Conservation (phyloP, 2,888 invertebrate species). For the Stenichneumon culpator region DNA sequence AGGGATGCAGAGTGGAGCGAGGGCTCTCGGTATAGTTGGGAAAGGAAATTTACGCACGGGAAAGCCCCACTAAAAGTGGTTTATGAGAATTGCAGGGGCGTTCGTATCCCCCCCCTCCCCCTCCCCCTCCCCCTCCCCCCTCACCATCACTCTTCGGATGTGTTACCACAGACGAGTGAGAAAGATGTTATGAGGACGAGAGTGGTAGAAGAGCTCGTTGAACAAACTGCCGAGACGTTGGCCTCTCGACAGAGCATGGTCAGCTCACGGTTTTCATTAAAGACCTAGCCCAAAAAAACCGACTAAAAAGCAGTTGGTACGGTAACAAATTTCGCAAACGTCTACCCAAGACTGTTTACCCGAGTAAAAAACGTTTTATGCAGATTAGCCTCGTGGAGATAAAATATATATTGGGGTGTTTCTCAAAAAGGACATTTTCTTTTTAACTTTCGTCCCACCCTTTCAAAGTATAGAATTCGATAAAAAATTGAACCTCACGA, state of each 20-base stretch:
- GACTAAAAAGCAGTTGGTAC: slow-evolving; percentile 2
- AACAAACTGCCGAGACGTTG: slow-evolving; percentile 4
- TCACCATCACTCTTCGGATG: background rate
- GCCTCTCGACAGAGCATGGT: background rate
- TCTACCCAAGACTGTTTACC: background rate
- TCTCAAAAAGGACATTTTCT: too few species aligned
- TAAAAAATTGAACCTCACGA: too few species aligned
- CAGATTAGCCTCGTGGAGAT: too few species aligned
- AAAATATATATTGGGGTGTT: too few species aligned
- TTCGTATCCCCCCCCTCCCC: background rate
- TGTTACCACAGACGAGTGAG: slow-evolving; percentile 1
- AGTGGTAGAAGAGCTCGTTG: slow-evolving; percentile 8
- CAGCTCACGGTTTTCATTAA: slow-evolving; percentile 23
- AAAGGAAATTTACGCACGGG: slow-evolving; percentile 35
- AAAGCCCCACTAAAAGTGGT: slow-evolving; percentile 42
- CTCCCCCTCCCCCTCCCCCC: background rate
- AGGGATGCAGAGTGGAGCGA: slow-evolving; percentile 25
- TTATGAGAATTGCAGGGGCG: slow-evolving; percentile 36
- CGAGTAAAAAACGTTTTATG: too few species aligned
- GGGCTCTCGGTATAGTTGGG: background rate
- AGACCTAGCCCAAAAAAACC: background rate
- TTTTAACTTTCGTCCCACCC: too few species aligned
- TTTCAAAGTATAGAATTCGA: too few species aligned
- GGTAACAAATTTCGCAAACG: background rate
- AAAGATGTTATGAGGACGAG: slow-evolving; percentile 39